These are phyloP conservation scores for Medauroidea extradentata DNA, from an alignment of 1,140 invertebrate species.

Conservation along the genomic window DNA sequence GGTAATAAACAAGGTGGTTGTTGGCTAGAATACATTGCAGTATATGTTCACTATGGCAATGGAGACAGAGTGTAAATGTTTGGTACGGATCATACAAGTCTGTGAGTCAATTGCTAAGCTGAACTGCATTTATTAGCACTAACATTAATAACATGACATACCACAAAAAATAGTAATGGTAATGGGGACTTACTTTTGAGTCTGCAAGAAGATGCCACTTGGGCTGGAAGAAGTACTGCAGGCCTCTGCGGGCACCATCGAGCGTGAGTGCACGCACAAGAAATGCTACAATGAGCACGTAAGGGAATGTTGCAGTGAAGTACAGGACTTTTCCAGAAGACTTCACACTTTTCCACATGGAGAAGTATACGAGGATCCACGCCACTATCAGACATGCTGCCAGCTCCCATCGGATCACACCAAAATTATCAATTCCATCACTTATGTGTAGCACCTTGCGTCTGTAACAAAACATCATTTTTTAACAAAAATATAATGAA, in stretches of 20 bases:
- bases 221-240: slow-evolving; percentile 83
- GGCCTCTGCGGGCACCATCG: slow-evolving; percentile 72
- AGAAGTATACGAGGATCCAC: slow-evolving; percentile 89
- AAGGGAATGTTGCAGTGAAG: slow-evolving; percentile 82
- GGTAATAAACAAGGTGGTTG: no score
- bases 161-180: no score
- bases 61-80: no score
- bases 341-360: slow-evolving; percentile 88
- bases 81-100: no score
- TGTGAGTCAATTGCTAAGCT: no score
- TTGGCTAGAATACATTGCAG: no score
- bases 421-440: slow-evolving; percentile 74
- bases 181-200: slow-evolving; percentile 63
- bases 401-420: slow-evolving; percentile 77
- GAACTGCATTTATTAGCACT: no score
- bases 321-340: slow-evolving; percentile 77
- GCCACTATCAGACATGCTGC: slow-evolving; percentile 79
- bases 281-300: slow-evolving; percentile 75
- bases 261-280: slow-evolving; percentile 73
- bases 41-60: no score
- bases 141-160: no score
- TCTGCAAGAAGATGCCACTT: slow-evolving; percentile 78
- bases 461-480: slow-evolving; percentile 48
- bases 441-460: slow-evolving; percentile 79
- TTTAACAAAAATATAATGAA: slow-evolving; percentile 11